Evolutionary conservation across 2,113 vertebrate genomes (phyloP), one percentile per base, ranked within the genome.

Genomic region (Toxotes chatareus): DNA sequence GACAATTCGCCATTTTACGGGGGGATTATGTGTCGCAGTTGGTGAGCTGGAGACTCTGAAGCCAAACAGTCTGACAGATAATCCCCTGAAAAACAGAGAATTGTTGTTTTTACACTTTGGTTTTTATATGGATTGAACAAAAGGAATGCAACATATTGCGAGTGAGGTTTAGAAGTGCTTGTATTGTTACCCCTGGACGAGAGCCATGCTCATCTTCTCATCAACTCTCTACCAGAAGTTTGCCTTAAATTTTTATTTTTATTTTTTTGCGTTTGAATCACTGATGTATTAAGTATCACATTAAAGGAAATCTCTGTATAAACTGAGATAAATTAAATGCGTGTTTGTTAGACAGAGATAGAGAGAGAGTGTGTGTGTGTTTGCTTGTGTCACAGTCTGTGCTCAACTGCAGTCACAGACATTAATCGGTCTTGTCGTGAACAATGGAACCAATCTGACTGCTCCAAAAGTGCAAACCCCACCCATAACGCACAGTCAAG

Each of bases 361-460:
- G 5, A 57, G 5, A n/a, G 31, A 42, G 56, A 1, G n/a, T 40
- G n/a, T 47, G 23, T 6, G 44, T 38, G 38, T 23, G 51, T 32
- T 19, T 21, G 8, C 11, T 0, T 23, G 31, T 65, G 66, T 76
- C 12, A 38, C 57, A 70, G 62, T 62, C 38, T 84, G 56, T 21
- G n/a, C 44, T 34, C 40, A 57, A 47, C 68, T 60, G 55, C 75
- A 72, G 64, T 69, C 80, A 70, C 63, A 40, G 84, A 83, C 80
- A 34, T 80, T 74, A 77, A 82, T 77, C 23, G 7, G 82, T 72
- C 67, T 68, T 62, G 77, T 84, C 12, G 13, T 42, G 71, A 84
- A 75, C 82, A 86, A 83, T 80, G 74, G 81, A 84, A 60, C n/a
- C 74, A 73, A 76, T 46, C 32, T 55, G 47, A 75, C 66, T 55